These are phyloP conservation scores for Anguilla pacifica DNA, from an alignment of 2,797 vertebrate species.

Conservation along the genomic window DNA sequence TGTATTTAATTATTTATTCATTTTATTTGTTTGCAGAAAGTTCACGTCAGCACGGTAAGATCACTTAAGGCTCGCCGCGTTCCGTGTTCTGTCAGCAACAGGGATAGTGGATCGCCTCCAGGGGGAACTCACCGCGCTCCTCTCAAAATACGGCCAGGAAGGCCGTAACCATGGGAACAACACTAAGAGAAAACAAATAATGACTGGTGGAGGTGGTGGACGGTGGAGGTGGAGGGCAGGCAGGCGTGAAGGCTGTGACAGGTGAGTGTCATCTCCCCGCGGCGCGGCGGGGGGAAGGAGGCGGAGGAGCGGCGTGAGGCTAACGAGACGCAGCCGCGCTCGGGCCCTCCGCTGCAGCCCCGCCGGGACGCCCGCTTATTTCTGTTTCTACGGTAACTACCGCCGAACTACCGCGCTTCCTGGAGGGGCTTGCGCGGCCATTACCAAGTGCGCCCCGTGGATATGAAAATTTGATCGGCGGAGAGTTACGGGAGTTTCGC, in stretches of 20 bases:
- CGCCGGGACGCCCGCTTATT: not conserved
- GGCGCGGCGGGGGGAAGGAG: constrained; percentile 48
- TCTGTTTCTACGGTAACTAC: not conserved
- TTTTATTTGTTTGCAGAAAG: not conserved
- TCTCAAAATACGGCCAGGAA: constrained; percentile 22
- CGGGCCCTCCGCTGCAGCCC: not conserved
- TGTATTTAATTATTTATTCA: not conserved
- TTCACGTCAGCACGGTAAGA: constrained; percentile 52
- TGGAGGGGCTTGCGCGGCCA: not conserved
- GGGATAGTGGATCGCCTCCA: constrained; percentile 63
- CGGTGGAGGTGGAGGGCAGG: constrained; percentile 38
- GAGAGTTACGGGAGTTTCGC: not conserved
- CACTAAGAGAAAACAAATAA: constrained; percentile 35
- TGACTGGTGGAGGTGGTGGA: constrained; percentile 44
- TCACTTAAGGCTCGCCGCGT: constrained; percentile 57
- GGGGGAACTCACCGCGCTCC: constrained; percentile 46
- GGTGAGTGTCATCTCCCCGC: constrained; percentile 56
- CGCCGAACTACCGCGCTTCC: not conserved
- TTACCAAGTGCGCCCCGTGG: not conserved
- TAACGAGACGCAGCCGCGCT: constrained; percentile 21
- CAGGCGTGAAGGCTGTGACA: constrained; percentile 53
- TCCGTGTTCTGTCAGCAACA: constrained; percentile 60
- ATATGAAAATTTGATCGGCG: not conserved
- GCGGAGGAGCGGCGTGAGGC: constrained; percentile 47
- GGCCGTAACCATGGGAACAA: constrained; percentile 46